Evolutionary conservation across 2,113 vertebrate species (phyloP), one percentile per base, ranked within the genome.

Genomic region (Ciconia maguari): DNA sequence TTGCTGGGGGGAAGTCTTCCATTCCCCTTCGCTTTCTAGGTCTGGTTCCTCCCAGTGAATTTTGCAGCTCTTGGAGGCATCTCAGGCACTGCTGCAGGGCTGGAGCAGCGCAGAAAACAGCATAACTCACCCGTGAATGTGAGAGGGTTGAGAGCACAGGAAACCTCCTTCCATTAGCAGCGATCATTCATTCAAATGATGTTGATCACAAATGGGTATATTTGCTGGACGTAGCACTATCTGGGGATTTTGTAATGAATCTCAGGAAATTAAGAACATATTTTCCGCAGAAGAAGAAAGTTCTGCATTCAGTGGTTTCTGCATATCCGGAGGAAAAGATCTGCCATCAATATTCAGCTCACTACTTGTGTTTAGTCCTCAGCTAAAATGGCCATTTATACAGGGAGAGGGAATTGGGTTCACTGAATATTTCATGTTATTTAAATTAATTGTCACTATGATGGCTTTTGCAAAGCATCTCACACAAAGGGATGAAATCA

Each of bases 391-490:
- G 61, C 44, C 76, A 72, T 94, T 94, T 91, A 11, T 52, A 65
- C 30, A 82, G 70, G 77, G 27, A 93, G 46, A 62, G 10, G 25
- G 48, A 92, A 55, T 71, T 60, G 29, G 21, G 68, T 66, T 90
- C 88, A 78, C 79, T 94, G 91, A 95, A 87, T 97, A 85, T 93
- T 96, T 95, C 42, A 91, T 94, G 58, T 70, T 87, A 29, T 81
- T 92, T 66, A 79, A 87, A 92, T 94, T 75, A 89, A 89, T 95
- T 86, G n/a, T 69, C 41, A 9, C 72, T 54, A 0, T 44, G 57
- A 69, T 65, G 70, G 46, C 57, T 94, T 83, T 79, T 82, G 57
- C 65, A 94, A 84, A 89, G 25, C 77, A 44, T 76, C 57, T 88
- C 3, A 8, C 89, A 69, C 49, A 72, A 85, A 91, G 19, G 41